Conservation (phyloP, 64 coral and sea anemone species). For the Astreopora myriophthalma region DNA sequence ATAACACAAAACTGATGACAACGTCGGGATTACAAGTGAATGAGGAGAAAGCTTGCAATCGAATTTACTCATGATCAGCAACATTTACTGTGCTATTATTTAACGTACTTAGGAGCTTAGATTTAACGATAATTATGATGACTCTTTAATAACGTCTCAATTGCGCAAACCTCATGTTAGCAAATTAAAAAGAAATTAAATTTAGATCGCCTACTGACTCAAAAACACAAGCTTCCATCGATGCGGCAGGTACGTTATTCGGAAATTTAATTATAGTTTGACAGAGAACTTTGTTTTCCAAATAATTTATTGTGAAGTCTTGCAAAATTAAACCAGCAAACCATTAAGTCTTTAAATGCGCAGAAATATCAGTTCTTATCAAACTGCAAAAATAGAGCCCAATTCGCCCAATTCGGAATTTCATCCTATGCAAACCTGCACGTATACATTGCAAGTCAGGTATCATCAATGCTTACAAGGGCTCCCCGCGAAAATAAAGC, state of each 20-base stretch:
- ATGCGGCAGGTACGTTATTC: neutral
- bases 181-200: constrained; percentile 28
- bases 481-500: constrained; percentile 75
- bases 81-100: neutral
- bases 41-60: neutral
- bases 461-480: constrained; percentile 39
- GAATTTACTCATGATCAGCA: neutral
- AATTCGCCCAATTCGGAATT: neutral
- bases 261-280: neutral
- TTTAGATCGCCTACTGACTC: neutral
- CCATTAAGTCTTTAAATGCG: neutral
- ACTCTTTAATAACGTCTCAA: constrained; percentile 17
- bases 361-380: neutral
- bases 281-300: neutral
- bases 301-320: neutral
- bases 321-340: neutral
- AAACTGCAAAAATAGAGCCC: neutral
- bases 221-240: neutral
- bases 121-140: neutral
- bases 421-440: neutral
- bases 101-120: neutral
- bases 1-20: neutral
- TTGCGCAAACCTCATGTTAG: neutral
- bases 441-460: neutral
- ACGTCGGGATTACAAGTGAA: neutral